A percentile compares a stretch with the other conserved stretches of the same genome.
These are phyloP conservation scores for Rallus limicola DNA, from an alignment of 2,113 vertebrate genomes.

Conservation along the genomic window DNA sequence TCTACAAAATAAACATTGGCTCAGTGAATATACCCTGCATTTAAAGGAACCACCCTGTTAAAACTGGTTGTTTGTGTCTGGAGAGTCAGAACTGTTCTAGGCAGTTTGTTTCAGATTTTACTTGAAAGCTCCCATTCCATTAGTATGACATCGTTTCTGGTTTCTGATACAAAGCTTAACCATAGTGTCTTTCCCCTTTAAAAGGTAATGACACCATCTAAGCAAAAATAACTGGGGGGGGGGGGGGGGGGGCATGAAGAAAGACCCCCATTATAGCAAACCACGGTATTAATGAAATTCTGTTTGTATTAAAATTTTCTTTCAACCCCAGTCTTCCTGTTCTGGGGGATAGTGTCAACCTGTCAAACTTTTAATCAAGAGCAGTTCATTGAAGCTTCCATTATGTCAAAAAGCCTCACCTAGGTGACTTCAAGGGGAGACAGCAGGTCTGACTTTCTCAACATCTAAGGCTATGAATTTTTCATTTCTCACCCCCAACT, in stretches of 20 bases:
- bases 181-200: conserved; percentile 9
- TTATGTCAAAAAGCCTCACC: conserved; percentile 59
- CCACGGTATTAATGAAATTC: conserved; percentile 73
- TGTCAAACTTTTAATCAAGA: conserved; percentile 70
- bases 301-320: conserved; percentile 74
- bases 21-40: not conserved
- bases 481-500: conserved; percentile 21
- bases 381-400: conserved; percentile 64
- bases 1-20: not conserved
- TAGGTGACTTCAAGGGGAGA: conserved; percentile 65
- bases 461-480: conserved; percentile 47
- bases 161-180: conserved; percentile 52
- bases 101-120: conserved; percentile 45
- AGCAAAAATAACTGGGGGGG: conserved; percentile 37
- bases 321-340: conserved; percentile 59
- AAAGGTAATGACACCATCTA: conserved; percentile 51
- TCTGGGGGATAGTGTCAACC: conserved; percentile 61
- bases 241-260: not conserved
- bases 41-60: conserved; percentile 19
- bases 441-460: conserved; percentile 44
- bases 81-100: conserved; percentile 13
- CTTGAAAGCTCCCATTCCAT: conserved; percentile 47
- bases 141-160: conserved; percentile 30
- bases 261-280: conserved; percentile 51
- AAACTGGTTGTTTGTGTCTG: not conserved